Conservation (phyloP, 2,888 invertebrate genomes). For the Odontothrips loti region DNA sequence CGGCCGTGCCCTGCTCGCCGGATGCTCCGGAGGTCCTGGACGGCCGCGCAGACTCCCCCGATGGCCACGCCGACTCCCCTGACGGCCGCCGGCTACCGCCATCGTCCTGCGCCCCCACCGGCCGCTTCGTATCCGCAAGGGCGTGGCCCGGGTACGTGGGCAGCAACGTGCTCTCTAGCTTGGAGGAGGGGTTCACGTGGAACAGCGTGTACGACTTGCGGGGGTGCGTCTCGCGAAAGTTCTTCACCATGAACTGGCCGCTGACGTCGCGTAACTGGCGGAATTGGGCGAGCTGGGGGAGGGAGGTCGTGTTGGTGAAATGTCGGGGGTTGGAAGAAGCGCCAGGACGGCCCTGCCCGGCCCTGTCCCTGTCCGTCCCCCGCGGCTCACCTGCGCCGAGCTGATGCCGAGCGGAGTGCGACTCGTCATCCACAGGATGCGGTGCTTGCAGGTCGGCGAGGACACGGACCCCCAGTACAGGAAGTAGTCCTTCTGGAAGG, state of each 20-base stretch:
- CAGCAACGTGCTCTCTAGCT: background rate
- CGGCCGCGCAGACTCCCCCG: background rate
- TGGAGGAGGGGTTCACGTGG: conserved; percentile 17
- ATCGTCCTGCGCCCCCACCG: background rate
- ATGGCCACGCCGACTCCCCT: background rate
- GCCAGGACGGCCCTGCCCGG: background rate
- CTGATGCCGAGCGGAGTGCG: background rate
- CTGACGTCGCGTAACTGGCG: conserved; percentile 10
- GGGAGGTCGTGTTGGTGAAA: background rate
- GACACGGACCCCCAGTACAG: conserved; percentile 21
- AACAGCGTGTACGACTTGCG: background rate
- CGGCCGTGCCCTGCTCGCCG: background rate
- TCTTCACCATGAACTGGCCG: conserved; percentile 9
- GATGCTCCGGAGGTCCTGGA: background rate
- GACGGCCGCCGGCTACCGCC: background rate
- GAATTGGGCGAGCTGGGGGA: conserved; percentile 11
- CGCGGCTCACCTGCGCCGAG: conserved; percentile 12
- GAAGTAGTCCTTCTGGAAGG: conserved; percentile 20
- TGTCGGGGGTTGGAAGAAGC: background rate
- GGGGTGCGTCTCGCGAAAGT: conserved; percentile 17
- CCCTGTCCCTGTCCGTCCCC: background rate
- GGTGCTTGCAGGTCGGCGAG: conserved; percentile 12
- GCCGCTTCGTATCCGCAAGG: background rate
- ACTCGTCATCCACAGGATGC: background rate
- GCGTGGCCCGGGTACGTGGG: background rate